Conservation (phyloP, 2,797 vertebrate species). For the Ispidina picta region DNA sequence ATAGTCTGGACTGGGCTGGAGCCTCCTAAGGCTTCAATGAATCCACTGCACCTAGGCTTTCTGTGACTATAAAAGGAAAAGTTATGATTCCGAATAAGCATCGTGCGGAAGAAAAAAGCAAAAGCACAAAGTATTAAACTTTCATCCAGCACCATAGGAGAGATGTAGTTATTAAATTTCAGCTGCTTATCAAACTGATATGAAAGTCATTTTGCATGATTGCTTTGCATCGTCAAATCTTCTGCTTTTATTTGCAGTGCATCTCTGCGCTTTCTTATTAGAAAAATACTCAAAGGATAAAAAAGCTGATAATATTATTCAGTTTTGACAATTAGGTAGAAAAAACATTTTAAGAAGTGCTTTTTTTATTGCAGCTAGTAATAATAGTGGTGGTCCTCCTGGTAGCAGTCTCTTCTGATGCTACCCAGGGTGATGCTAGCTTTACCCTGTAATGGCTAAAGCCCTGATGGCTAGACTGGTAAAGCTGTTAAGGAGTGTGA, state of each 20-base stretch:
- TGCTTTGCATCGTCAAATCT: conserved; percentile 82
- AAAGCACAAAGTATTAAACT: conserved; percentile 82
- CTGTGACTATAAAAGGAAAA: conserved; percentile 73
- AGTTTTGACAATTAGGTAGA: conserved; percentile 83
- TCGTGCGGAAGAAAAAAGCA: conserved; percentile 72
- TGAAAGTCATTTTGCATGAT: conserved; percentile 87
- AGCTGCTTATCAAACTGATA: conserved; percentile 87
- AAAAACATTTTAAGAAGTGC: conserved; percentile 79
- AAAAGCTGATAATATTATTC: conserved; percentile 86
- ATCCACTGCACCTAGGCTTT: conserved; percentile 63
- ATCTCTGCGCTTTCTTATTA: conserved; percentile 83
- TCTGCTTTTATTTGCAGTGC: conserved; percentile 83
- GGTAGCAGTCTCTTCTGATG: conserved; percentile 70
- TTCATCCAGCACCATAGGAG: conserved; percentile 82
- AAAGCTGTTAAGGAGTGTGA: conserved; percentile 33
- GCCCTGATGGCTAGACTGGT: conserved; percentile 59
- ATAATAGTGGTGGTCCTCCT: conserved; percentile 77
- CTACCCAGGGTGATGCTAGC: conserved; percentile 68
- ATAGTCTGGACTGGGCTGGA: conserved; percentile 27
- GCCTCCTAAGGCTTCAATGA: conserved; percentile 63
- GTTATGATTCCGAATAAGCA: conserved; percentile 76
- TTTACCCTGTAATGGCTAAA: conserved; percentile 67
- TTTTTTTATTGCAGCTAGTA: conserved; percentile 80
- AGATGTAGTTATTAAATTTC: conserved; percentile 87
- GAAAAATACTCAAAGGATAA: conserved; percentile 86